These are phyloP conservation scores for Tupaia tana DNA, from an alignment of 2,113 vertebrate genomes.

Conservation along the genomic window DNA sequence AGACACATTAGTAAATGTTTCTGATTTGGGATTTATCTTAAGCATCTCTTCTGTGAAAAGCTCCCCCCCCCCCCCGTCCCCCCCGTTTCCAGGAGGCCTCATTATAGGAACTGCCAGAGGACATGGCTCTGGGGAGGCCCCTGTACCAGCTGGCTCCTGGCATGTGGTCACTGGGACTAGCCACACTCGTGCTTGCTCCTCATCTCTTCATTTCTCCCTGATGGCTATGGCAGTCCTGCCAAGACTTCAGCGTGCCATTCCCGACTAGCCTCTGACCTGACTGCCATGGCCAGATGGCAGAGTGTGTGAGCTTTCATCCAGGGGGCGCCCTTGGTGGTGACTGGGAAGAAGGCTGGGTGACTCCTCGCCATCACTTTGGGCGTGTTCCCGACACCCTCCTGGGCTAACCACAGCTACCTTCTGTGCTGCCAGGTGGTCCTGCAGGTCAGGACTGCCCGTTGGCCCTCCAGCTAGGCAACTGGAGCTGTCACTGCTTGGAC, in stretches of 20 bases:
- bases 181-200: neutral
- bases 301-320: neutral
- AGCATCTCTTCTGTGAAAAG: neutral
- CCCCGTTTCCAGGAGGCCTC: neutral
- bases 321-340: neutral
- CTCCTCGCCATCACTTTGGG: neutral
- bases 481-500: neutral
- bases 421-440: neutral
- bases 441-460: neutral
- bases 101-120: neutral
- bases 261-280: neutral
- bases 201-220: neutral
- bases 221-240: neutral
- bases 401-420: neutral
- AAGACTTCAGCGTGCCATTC: neutral
- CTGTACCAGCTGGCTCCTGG: neutral
- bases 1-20: neutral
- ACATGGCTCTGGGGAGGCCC: neutral
- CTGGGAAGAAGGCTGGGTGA: neutral
- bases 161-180: neutral
- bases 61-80: too few relatives aligned
- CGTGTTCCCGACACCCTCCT: neutral
- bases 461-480: neutral
- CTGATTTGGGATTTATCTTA: slow-evolving; percentile 28
- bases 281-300: neutral